A percentile compares a stretch with the other conserved stretches of the same genome.
Evolutionary conservation across 2,113 vertebrate genomes (phyloP).

Genomic region (Hemibagrus wyckioides): DNA sequence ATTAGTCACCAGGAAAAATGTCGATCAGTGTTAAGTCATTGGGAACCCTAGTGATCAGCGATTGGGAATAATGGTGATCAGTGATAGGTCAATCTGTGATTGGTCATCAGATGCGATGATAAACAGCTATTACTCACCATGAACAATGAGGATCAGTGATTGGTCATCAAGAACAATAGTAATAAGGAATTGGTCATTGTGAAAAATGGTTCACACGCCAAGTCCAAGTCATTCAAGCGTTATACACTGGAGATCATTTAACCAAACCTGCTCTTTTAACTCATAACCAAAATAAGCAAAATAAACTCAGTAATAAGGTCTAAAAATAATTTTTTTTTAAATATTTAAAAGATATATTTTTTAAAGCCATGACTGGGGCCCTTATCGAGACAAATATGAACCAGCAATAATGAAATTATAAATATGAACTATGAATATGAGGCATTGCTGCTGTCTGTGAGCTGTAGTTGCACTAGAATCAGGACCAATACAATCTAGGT

Average conservation of each 20-base stretch:
- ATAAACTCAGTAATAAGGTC: too few relatives aligned
- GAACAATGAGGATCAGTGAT: background rate
- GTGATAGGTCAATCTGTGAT: background rate
- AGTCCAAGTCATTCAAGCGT: too few relatives aligned
- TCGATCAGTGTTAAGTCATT: background rate
- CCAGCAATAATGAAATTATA: too few relatives aligned
- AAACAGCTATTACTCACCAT: background rate
- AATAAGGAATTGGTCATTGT: too few relatives aligned
- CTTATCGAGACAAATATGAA: background rate
- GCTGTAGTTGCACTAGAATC: background rate
- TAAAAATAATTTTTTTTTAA: too few relatives aligned
- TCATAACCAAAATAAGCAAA: too few relatives aligned
- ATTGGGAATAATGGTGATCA: background rate
- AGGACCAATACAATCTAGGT: background rate
- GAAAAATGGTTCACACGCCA: background rate
- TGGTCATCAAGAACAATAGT: background rate
- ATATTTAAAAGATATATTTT: too few relatives aligned
- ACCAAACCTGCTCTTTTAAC: too few relatives aligned
- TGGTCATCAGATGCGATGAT: background rate
- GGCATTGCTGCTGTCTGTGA: background rate
- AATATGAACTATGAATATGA: background rate
- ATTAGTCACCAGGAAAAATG: background rate
- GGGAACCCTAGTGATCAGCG: background rate
- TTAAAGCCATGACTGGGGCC: background rate
- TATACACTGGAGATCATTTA: too few relatives aligned